Conservation (phyloP, 2,888 invertebrate genomes). For the Rhyacophila evoluta region DNA sequence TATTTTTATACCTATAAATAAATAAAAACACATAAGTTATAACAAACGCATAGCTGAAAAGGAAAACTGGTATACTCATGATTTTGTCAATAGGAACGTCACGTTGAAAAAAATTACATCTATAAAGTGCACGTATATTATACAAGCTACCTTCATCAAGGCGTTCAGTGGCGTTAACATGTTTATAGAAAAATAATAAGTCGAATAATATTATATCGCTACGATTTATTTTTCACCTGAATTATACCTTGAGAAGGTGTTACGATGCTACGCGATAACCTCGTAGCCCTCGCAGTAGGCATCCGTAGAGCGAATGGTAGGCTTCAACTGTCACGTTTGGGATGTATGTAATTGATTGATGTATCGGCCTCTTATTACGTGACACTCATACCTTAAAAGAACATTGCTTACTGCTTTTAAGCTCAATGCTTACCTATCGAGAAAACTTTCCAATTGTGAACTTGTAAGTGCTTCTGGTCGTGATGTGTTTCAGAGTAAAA, state of each 20-base stretch:
- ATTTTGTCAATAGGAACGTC: too few species aligned
- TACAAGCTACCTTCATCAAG: too few species aligned
- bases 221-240: neutral
- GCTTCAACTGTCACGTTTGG: conserved; percentile 33
- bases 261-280: neutral
- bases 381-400: conserved; percentile 32
- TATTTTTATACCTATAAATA: too few species aligned
- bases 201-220: neutral
- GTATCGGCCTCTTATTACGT: conserved; percentile 17
- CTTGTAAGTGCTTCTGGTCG: neutral
- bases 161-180: too few species aligned
- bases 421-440: neutral
- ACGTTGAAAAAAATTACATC: too few species aligned
- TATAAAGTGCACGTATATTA: too few species aligned
- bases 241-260: neutral
- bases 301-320: conserved; percentile 20
- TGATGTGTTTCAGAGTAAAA: neutral
- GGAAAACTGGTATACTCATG: too few species aligned
- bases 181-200: neutral
- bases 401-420: conserved; percentile 5
- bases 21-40: too few species aligned
- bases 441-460: neutral
- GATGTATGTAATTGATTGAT: conserved; percentile 42
- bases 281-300: neutral
- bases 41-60: too few species aligned